Evolutionary conservation across 2,797 vertebrate genomes (phyloP).

Genomic region (Pangasius djambal): DNA sequence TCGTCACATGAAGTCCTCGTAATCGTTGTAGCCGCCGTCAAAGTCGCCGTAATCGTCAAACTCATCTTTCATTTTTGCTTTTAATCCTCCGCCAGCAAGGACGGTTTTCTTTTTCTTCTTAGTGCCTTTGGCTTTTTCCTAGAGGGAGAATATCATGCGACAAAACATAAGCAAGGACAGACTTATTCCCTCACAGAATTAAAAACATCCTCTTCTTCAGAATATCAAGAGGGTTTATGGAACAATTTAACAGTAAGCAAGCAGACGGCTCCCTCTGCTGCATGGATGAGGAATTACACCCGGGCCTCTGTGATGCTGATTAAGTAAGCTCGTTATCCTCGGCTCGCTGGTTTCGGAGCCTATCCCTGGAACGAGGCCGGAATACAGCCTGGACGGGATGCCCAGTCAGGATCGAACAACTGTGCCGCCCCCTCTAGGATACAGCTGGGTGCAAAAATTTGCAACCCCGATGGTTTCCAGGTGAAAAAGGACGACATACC

Average conservation of each 20-base stretch:
- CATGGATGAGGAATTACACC: slow-evolving; percentile 14
- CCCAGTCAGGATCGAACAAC: background rate
- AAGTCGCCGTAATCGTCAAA: slow-evolving; percentile 89
- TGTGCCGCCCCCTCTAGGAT: background rate
- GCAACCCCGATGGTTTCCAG: background rate
- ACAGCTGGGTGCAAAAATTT: background rate
- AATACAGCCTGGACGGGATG: background rate
- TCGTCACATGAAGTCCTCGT: slow-evolving; percentile 99
- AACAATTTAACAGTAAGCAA: background rate
- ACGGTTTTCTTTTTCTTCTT: slow-evolving; percentile 99
- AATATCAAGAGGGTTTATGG: too few species aligned
- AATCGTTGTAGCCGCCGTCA: slow-evolving; percentile 91
- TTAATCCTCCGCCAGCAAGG: slow-evolving; percentile 88
- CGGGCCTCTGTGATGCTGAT: background rate
- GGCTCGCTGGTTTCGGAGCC: background rate
- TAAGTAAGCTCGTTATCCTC: too few species aligned
- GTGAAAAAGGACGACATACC: background rate
- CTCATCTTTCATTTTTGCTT: slow-evolving; percentile 93
- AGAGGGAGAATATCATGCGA: slow-evolving; percentile 16
- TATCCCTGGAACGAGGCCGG: background rate
- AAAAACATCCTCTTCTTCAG: background rate
- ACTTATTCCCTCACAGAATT: background rate
- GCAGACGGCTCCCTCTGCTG: slow-evolving; percentile 52
- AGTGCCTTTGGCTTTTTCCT: slow-evolving; percentile 89
- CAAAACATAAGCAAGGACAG: background rate